Evolutionary conservation across 2,888 invertebrate genomes (phyloP), one percentile per base, ranked within the genome.

Genomic region (Microdon myrmicae): DNA sequence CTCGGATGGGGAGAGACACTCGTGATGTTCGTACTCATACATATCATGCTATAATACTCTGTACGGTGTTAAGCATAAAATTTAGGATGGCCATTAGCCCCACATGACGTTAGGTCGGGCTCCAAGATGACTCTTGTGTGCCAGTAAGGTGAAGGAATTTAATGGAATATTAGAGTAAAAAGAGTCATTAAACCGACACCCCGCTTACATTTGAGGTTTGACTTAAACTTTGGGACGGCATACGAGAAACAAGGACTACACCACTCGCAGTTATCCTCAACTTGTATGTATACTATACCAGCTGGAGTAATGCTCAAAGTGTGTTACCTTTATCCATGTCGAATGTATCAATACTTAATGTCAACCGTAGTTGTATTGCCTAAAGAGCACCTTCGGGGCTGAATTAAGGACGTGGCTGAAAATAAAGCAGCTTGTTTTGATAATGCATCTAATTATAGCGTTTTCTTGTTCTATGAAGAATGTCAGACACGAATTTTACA

Each of bases 111-210:
- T 51, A 35, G 64, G 56, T 56, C 56, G 51, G 51, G 51, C 45
- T 32, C 51, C 45, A 56, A 51, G 64, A 64, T 64, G 51, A 51
- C 64, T 64, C 64, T 51, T 64, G 56, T 64, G 64, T 26, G 64
- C 41, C 51, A 51, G 32, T 37, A 51, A 56, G 51, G 56, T 56
- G 64, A 64, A 56, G 45, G 56, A 41, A 64, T 47, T 56, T 64
- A 64, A 64, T 64, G 64, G 64, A 64, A 64, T 64, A 56, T 64
- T 56, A 64, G 41, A 64, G 64, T 64, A 64, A 64, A 64, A 51
- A 51, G 41, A 51, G 56, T 56, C 51, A 64, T 64, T 51, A 56
- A 64, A 64, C 43, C 45, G 56, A 45, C 44, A 45, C 51, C 44
- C 49, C 35, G 44, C 38, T 44, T 48, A 39, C 10, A 25, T n/a